Evolutionary conservation across 1,140 invertebrate genomes (phyloP), one percentile per base, ranked within the genome.

Genomic region (Acromyrmex charruanus): DNA sequence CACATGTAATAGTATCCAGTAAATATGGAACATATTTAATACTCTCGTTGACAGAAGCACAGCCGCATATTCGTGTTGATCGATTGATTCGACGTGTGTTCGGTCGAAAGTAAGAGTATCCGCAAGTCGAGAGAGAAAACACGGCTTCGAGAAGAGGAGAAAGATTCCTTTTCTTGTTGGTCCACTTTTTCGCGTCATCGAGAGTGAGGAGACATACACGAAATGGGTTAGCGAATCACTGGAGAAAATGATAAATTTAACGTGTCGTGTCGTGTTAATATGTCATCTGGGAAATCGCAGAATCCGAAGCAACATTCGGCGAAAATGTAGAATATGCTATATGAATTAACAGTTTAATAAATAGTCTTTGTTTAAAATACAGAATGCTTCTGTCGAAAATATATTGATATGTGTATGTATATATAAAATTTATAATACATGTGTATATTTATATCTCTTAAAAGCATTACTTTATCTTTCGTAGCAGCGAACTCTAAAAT

Each of bases 121-220:
- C 44, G 35, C 81, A 25, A 55, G 71, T 84, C 14, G 61, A 84
- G 72, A 79, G 59, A 66, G 72, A 79, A 79, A 86, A 81, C 51
- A 58, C 31, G 74, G 31, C 55, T 69, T 44, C 14, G 88, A 63
- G 21, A 18, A 68, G 49, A 77, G 55, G 39, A 72, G 25, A 28
- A 69, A 53, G 55, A 81, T 61, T 63, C 31, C 55, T 31, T 82
- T 25, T 74, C 55, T 31, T 44, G 81, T 21, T 84, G 69, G 72
- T 75, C 66, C 66, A 79, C 71, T 88, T 88, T 88, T 86, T 82
- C 65, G 63, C 55, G 49, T 58, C 58, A 44, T 80, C 61, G 86
- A 63, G 51, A 87, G 59, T 68, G 77, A 86, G 28, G 31, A 58
- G 61, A 75, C 18, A 66, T 25, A 80, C n/a, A 16, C 35, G 61